Base-by-base conservation (phyloP, 2,797 vertebrate species). In the Cheirogaleus major region DNA sequence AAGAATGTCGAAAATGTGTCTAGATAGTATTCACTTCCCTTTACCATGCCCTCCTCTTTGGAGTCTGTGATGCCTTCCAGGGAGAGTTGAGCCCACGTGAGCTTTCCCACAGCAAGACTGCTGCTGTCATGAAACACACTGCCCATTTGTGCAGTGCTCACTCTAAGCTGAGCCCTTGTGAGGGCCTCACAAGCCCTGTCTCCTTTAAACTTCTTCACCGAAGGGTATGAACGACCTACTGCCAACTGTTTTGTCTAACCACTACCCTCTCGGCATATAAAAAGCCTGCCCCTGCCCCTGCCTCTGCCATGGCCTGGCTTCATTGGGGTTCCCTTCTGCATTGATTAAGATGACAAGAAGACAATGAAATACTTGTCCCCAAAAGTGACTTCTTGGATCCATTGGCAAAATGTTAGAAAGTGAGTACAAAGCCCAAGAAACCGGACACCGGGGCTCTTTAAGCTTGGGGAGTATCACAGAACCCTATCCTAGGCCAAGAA, bases 371-470 rank as follows among this genome's bases (percentile, higher is more conserved):
- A 76, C 75, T 95, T 92, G 89, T 97, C 73, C 89, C 94, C 85
- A 69, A 91, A 97, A 96, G 70, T 69, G 80, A 95, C 89, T 95
- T 96, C 72, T 83, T 94, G 86, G 95, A 92, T 84, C 86, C 80
- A 41, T 4, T 48, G 55, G 67, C 79, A 96, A 95, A 97, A 98
- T 87, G 95, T 97, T 97, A 85, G 96, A 97, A 94, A 97, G 94
- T 89, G 70, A 67, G 84, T 95, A n/a, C 5, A 13, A 70, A 81
- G 88, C 89, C 80, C 95, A 96, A 92, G 94, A 93, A 96, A 95
- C 80, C 92, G 93, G 95, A 96, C 76, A 92, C 78, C 2, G 8
- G 78, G 65, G 61, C 82, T 89, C 95, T 52, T 35, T 41, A 87
- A 88, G 88, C 94, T 75, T 61, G 63, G 93, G 95, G 89, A 94